These are phyloP conservation scores for Rotaria socialis DNA, from an alignment of 2,888 invertebrate species.

Conservation along the genomic window DNA sequence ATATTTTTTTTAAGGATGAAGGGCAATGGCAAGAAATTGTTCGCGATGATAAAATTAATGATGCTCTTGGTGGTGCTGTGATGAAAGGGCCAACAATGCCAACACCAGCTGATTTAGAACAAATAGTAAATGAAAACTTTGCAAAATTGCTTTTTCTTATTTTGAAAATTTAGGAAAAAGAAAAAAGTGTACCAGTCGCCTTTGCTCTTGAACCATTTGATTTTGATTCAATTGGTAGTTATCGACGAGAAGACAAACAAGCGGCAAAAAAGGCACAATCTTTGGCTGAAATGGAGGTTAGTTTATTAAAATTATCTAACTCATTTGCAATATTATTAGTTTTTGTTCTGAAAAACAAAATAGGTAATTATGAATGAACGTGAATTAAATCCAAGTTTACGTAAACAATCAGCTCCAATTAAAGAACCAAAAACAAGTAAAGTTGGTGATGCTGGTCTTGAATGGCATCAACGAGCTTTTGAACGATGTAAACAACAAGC, in stretches of 20 bases:
- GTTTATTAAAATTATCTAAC: background rate
- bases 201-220: constrained; percentile 22
- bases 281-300: background rate
- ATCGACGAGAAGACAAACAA: constrained; percentile 19
- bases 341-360: constrained; percentile 36
- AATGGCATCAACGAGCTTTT: constrained; percentile 64
- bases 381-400: constrained; percentile 3
- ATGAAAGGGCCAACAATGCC: constrained; percentile 30
- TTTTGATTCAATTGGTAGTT: background rate
- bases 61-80: background rate
- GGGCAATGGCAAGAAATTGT: background rate
- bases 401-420: background rate
- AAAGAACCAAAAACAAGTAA: background rate
- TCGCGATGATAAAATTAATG: background rate
- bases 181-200: background rate
- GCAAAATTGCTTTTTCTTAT: background rate
- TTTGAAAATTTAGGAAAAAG: background rate
- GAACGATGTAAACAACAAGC: constrained; percentile 64
- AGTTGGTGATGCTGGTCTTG: constrained; percentile 63
- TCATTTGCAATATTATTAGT: background rate
- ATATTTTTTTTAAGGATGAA: background rate
- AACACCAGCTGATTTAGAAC: background rate
- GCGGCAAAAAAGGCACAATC: constrained; percentile 3
- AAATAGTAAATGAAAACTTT: background rate
- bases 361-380: background rate